phyloP scores from a whole-genome alignment of 2,113 vertebrate species.

The Tenebrosternarchus preto region DNA sequence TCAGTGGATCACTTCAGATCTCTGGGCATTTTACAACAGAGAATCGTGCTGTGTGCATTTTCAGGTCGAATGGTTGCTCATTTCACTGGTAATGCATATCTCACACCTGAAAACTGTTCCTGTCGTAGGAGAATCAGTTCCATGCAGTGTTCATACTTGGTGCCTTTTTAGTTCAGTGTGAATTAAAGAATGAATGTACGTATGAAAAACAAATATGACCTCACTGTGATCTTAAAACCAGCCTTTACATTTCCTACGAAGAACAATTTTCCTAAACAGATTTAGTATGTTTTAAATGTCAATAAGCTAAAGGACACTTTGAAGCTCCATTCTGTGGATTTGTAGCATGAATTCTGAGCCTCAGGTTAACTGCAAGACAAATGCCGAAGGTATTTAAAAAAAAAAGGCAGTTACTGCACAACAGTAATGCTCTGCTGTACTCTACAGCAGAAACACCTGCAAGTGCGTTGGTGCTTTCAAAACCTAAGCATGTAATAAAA shows the following conservation, averaged over 20 bases:
- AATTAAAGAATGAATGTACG: background rate
- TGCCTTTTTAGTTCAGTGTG: slow-evolving; percentile 52
- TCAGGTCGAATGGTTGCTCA: background rate
- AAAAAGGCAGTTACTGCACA: too few relatives aligned
- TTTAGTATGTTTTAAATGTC: slow-evolving; percentile 17
- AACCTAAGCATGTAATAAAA: too few relatives aligned
- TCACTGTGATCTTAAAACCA: slow-evolving; percentile 32
- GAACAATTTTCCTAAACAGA: slow-evolving; percentile 16
- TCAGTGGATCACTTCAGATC: too few relatives aligned
- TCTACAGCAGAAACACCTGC: too few relatives aligned
- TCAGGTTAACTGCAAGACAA: background rate
- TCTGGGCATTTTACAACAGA: background rate
- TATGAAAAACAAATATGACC: slow-evolving; percentile 35
- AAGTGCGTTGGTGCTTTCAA: too few relatives aligned
- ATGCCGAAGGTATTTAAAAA: too few relatives aligned
- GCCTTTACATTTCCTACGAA: slow-evolving; percentile 19
- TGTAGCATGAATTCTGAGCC: background rate
- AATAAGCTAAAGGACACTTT: slow-evolving; percentile 20
- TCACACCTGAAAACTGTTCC: background rate
- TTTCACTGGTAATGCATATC: background rate
- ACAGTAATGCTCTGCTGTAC: too few relatives aligned
- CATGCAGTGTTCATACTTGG: slow-evolving; percentile 13
- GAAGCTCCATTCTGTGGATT: background rate
- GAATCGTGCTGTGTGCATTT: background rate
- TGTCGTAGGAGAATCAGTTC: background rate